These are phyloP conservation scores for Onychostruthus taczanowskii DNA, from an alignment of 2,113 vertebrate genomes.

Conservation along the genomic window DNA sequence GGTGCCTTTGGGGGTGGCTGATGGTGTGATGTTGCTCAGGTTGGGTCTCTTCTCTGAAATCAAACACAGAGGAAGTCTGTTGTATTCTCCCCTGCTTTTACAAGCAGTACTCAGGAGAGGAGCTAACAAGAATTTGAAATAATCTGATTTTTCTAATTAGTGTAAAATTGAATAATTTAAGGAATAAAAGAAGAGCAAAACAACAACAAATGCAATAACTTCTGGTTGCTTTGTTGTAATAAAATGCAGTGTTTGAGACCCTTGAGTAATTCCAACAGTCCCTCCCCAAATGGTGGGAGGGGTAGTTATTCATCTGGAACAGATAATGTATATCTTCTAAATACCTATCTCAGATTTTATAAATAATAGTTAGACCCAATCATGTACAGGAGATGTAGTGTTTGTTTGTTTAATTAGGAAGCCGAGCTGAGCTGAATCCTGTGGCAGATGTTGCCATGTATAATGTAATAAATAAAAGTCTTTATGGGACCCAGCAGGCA, in stretches of 20 bases:
- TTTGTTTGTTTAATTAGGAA: slow-evolving; percentile 78
- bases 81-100: neutral
- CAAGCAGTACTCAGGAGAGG: neutral
- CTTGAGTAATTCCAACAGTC: neutral
- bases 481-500: slow-evolving; percentile 79
- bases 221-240: neutral
- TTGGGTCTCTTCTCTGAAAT: neutral
- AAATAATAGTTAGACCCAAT: slow-evolving; percentile 2
- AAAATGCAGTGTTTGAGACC: neutral
- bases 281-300: neutral
- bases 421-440: slow-evolving; percentile 55
- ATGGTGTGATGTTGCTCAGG: neutral
- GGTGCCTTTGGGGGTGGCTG: neutral
- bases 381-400: slow-evolving; percentile 33
- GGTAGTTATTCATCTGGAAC: neutral
- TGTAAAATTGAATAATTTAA: neutral
- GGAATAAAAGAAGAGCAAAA: neutral
- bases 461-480: slow-evolving; percentile 81
- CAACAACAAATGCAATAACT: neutral
- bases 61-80: neutral
- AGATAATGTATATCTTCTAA: neutral
- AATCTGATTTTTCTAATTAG: neutral
- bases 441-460: slow-evolving; percentile 78
- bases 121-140: neutral
- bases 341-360: neutral